Evolutionary conservation across 2,797 vertebrate species (phyloP), one percentile per base, ranked within the genome.

Genomic region (Labroides dimidiatus): DNA sequence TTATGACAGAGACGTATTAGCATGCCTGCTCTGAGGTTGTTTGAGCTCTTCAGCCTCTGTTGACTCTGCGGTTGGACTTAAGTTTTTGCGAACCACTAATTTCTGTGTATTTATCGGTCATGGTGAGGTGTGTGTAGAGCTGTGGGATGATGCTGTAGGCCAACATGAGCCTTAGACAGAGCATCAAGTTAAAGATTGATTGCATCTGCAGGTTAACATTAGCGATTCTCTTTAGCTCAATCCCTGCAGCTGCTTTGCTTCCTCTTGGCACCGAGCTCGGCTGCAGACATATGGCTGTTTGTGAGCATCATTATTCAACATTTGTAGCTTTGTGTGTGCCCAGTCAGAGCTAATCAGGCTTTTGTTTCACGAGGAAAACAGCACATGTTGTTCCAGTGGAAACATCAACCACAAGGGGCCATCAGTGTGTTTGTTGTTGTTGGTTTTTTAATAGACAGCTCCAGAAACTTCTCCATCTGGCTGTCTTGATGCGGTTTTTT

Each of bases 21-120:
- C 30, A 33, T 33, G n/a, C 20, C 37, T 55, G 61, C 60, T 55
- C 49, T 49, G 17, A 19, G 63, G 60, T 8, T n/a, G 27, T 47
- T 56, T 21, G 42, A 58, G 62, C 45, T 66, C 61, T 68, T 16
- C 45, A 27, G 75, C 15, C 41, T 57, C 21, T 53, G 67, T 61
- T 78, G 66, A 50, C 48, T 27, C 66, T 43, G 70, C n/a, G 71
- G 67, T 68, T 1, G 9, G 42, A 61, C 71, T 67, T n/a, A 0
- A 49, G 52, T 19, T 49, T 41, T 21, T 33, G n/a, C 30, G 48
- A 41, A 71, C 67, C 50, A 2, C 79, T 23, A 55, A 49, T 27
- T 50, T 47, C 39, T 69, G 17, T 54, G n/a, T 60, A 27, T 49
- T 49, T 49, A 24, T 17, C 19, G 17, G 13, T 10, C 33, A n/a